Base-by-base conservation (phyloP, 2,113 vertebrate species). In the Cercocebus atys region DNA sequence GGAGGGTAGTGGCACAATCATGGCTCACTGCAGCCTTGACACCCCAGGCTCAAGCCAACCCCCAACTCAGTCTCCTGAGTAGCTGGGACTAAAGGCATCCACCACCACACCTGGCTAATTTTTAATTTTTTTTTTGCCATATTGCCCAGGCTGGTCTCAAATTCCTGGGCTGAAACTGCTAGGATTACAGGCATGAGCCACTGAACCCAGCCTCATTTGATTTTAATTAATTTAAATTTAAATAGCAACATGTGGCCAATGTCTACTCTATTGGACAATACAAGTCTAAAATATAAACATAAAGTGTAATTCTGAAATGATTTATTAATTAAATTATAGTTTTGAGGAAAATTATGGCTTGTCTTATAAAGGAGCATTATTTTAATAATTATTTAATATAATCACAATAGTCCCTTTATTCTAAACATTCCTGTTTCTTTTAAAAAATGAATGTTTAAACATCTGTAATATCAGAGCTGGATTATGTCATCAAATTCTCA, bases 191-290 rank as follows among this genome's bases (percentile, higher is more conserved):
- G 27, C 13, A 64, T 32, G 27, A 32, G 61, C 61, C 27, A 14
- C 61, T 32, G 61, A 12, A 64, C 27, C 61, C 61, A 64, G 61
- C 27, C 61, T 64, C 61, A 14, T 32, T 68, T 64, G 1, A 76
- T 68, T 97, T 89, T 91, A 93, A 66, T 64, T 38, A 68, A 59
- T 89, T 82, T 57, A 61, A 66, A 88, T 43, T 78, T 84, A 81
- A 80, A 93, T 50, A 38, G 18, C 5, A 22, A 35, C 50, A 25
- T 40, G n/a, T 52, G 47, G 14, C n/a, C 35, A 27, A 10, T 30
- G 32, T 18, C 17, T 66, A 23, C 40, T 83, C 0, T 35, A 30
- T 14, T 83, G 27, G 66, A 79, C 2, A 68, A 4, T 8, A 85
- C 12, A 25, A 78, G 45, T 72, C 43, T 85, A 50, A 47, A 20